Percentiles rank a stretch among this genome's conserved stretches.
phyloP scores from a whole-genome alignment of 2,797 vertebrate genomes.

The Pantherophis vulpinus region DNA sequence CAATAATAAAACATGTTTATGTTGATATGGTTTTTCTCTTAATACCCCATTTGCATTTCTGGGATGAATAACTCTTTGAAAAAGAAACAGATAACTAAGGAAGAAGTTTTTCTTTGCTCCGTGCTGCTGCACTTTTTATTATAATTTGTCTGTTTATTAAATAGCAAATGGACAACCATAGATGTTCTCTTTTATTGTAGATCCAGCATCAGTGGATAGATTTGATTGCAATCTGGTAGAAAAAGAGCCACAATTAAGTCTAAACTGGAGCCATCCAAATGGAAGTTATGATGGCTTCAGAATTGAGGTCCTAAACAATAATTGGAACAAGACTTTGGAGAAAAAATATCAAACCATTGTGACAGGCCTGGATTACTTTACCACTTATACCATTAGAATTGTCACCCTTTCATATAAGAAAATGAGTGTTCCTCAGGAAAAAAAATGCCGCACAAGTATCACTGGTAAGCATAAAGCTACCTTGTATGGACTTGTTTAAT shows the following conservation, averaged over 20 bases:
- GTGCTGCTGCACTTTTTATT: neutral
- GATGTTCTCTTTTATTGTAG: constrained; percentile 46
- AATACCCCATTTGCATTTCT: neutral
- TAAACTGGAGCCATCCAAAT: constrained; percentile 67
- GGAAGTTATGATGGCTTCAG: constrained; percentile 58
- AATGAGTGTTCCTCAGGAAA: constrained; percentile 25
- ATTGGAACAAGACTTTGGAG: rapidly evolving
- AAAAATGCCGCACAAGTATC: constrained; percentile 63
- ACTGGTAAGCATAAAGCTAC: constrained; percentile 62
- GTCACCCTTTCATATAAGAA: constrained; percentile 51
- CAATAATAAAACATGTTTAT: neutral
- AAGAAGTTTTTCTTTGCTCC: neutral
- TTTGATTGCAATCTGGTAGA: constrained; percentile 55
- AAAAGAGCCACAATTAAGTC: constrained; percentile 49
- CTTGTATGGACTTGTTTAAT: neutral
- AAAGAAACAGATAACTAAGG: neutral
- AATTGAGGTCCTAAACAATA: constrained; percentile 45
- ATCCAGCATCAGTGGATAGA: constrained; percentile 44
- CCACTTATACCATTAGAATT: constrained; percentile 63
- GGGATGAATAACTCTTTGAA: neutral
- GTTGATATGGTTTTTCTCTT: neutral
- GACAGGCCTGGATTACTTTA: constrained; percentile 54
- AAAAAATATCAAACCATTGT: neutral
- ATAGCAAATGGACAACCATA: neutral
- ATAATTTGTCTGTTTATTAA: neutral